Percentiles rank a stretch among this genome's conserved stretches.
phyloP scores from a whole-genome alignment of 2,888 invertebrate species.

The Hydraecia micacea region DNA sequence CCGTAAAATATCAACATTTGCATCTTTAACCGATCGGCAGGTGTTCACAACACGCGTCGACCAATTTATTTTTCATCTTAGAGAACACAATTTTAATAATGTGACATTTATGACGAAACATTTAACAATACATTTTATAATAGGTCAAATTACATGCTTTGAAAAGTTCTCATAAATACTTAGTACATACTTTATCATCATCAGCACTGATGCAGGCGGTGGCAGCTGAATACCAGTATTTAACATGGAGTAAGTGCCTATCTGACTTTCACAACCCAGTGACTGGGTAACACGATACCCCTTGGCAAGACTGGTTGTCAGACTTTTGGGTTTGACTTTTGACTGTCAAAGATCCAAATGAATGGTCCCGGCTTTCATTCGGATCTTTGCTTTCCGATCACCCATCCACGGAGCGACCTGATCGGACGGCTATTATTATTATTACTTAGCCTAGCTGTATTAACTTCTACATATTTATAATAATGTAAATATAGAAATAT shows the following conservation, averaged over 20 bases:
- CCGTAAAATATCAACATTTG: constrained; percentile 66
- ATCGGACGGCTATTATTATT: too few relatives aligned
- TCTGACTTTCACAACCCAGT: neutral
- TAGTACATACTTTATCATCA: neutral
- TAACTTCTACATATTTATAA: too few relatives aligned
- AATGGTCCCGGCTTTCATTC: too few relatives aligned
- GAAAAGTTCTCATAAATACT: too few relatives aligned
- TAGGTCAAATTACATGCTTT: neutral
- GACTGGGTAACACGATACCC: neutral
- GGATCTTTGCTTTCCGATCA: too few relatives aligned
- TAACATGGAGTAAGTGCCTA: neutral
- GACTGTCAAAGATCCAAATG: too few relatives aligned
- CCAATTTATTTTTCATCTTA: constrained; percentile 34
- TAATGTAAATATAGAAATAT: neutral
- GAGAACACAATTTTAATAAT: constrained; percentile 1
- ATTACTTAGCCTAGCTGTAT: too few relatives aligned
- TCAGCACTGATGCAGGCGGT: neutral
- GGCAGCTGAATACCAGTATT: neutral
- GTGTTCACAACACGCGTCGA: constrained; percentile 65
- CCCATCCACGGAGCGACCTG: too few relatives aligned
- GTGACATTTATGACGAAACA: neutral
- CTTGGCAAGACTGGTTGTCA: neutral
- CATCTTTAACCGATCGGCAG: constrained; percentile 67
- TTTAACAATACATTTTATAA: neutral
- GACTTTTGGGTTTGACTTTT: neutral